phyloP scores from a whole-genome alignment of 2,888 invertebrate species.

The Maniola hyperantus region DNA sequence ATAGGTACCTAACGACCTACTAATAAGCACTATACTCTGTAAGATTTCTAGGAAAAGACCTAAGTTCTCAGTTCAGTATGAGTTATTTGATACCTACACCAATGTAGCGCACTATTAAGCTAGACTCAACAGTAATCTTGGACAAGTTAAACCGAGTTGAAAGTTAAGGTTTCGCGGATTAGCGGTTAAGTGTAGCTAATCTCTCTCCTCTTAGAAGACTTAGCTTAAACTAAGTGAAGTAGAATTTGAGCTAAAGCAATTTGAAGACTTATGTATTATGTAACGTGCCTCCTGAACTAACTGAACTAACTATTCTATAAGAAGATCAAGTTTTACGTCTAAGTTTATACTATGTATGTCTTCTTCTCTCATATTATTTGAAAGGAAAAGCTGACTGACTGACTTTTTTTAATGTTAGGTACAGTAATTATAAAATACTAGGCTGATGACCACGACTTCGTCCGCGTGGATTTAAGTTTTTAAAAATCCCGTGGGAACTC shows the following conservation, averaged over 20 bases:
- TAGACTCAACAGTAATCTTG: constrained; percentile 50
- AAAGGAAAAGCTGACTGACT: no score
- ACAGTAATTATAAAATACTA: no score
- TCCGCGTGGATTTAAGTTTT: no score
- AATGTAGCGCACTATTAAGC: constrained; percentile 23
- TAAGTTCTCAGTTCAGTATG: background rate
- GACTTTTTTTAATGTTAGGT: no score
- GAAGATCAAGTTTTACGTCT: no score
- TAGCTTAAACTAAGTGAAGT: background rate
- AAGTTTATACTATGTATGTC: no score
- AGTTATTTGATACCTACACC: background rate
- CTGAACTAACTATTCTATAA: no score
- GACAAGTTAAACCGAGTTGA: constrained; percentile 53
- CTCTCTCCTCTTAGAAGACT: constrained; percentile 27
- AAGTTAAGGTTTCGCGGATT: constrained; percentile 60
- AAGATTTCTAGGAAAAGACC: background rate
- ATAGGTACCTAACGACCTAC: no score
- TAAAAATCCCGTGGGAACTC: no score
- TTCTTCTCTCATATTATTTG: no score
- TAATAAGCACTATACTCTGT: no score
- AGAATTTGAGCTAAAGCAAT: constrained; percentile 10
- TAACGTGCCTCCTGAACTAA: background rate
- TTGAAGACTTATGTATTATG: constrained; percentile 7
- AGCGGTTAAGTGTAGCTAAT: constrained; percentile 54
- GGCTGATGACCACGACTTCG: no score